Conservation (phyloP, 2,797 vertebrate genomes). For the Ptychadena robeensis region DNA sequence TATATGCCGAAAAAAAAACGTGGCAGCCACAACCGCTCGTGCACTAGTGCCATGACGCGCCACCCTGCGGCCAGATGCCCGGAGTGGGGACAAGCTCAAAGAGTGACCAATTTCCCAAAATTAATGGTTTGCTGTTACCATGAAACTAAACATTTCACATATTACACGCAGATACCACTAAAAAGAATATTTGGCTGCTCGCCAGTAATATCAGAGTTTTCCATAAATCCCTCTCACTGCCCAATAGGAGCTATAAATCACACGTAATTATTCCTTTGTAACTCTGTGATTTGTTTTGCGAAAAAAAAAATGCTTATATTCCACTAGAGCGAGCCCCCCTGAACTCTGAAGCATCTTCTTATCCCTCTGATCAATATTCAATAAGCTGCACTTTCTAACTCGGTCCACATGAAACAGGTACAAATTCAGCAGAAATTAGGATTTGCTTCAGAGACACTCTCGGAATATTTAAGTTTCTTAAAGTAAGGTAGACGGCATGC, state of each 20-base stretch:
- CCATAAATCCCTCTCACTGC: not conserved
- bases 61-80: too few relatives aligned
- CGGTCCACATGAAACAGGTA: constrained; percentile 37
- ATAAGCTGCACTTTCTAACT: constrained; percentile 31
- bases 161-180: too few relatives aligned
- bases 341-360: constrained; percentile 24
- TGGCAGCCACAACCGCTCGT: too few relatives aligned
- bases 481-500: constrained; percentile 25
- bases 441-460: constrained; percentile 36
- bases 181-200: not conserved
- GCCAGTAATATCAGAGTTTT: not conserved
- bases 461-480: constrained; percentile 29
- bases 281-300: constrained; percentile 25
- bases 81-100: too few relatives aligned
- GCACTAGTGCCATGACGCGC: too few relatives aligned
- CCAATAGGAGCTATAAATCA: not conserved
- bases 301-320: constrained; percentile 29
- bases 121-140: not conserved
- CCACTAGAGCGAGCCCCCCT: constrained; percentile 27
- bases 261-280: not conserved
- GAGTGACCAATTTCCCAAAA: not conserved
- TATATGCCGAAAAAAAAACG: too few relatives aligned
- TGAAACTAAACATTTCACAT: not conserved
- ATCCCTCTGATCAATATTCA: constrained; percentile 51
- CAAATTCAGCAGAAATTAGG: constrained; percentile 46